phyloP scores from a whole-genome alignment of 2,797 vertebrate species.

The Pseudopleuronectes americanus region DNA sequence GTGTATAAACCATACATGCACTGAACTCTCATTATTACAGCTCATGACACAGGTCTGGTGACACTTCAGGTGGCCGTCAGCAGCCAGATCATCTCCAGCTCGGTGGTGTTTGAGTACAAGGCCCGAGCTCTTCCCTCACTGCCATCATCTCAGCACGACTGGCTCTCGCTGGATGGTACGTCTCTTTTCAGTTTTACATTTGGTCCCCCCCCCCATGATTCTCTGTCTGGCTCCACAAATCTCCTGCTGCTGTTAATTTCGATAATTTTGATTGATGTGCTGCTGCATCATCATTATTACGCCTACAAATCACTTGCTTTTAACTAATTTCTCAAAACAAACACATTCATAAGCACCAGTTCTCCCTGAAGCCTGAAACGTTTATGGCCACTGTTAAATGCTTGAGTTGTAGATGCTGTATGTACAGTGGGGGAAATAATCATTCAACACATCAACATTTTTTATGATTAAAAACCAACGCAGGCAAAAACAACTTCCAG shows the following conservation, averaged over 20 bases:
- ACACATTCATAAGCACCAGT: slow-evolving; percentile 4
- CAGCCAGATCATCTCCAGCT: slow-evolving; percentile 99
- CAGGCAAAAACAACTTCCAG: too few species aligned
- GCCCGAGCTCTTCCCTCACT: slow-evolving; percentile 95
- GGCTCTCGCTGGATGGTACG: slow-evolving; percentile 97
- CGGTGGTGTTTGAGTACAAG: slow-evolving; percentile 99
- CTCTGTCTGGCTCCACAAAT: slow-evolving; percentile 1
- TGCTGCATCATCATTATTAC: slow-evolving; percentile 22
- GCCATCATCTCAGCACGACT: slow-evolving; percentile 98
- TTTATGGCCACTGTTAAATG: too few species aligned
- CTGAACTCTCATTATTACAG: slow-evolving; percentile 72
- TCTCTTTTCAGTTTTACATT: slow-evolving; percentile 11
- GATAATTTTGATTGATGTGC: slow-evolving; percentile 27
- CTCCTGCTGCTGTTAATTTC: slow-evolving; percentile 10
- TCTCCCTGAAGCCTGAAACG: neutral
- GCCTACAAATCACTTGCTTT: neutral
- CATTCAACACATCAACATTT: too few species aligned
- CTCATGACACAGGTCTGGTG: slow-evolving; percentile 98
- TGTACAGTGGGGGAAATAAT: too few species aligned
- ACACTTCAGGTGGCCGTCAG: slow-evolving; percentile 98
- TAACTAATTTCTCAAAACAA: slow-evolving; percentile 7
- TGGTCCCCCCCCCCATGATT: neutral
- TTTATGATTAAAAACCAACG: too few species aligned
- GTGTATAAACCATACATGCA: neutral
- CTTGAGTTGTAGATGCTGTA: too few species aligned